Percentiles rank a stretch among this genome's conserved stretches.
These are phyloP conservation scores for Pelobates fuscus DNA, from an alignment of 2,113 vertebrate species.

Conservation along the genomic window DNA sequence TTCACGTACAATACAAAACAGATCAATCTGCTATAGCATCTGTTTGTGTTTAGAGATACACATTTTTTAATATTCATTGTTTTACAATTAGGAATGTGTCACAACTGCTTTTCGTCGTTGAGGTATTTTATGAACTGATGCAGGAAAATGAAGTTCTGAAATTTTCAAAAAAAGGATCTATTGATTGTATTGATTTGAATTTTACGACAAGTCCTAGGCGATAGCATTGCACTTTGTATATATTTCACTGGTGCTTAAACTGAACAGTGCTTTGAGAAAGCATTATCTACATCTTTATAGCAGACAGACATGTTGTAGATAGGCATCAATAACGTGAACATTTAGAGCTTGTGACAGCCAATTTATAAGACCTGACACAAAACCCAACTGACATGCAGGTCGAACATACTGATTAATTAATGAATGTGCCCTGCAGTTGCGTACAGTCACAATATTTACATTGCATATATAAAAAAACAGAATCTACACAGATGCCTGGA, in stretches of 20 bases:
- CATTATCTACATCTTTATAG: neutral
- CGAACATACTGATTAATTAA: neutral
- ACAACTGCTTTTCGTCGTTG: too few relatives aligned
- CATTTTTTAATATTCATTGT: too few relatives aligned
- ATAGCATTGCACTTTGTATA: neutral
- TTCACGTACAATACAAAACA: too few relatives aligned
- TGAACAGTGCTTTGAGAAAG: neutral
- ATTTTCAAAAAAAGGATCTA: too few relatives aligned
- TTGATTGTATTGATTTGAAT: neutral
- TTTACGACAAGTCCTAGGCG: neutral
- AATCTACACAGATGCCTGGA: slow-evolving; percentile 10
- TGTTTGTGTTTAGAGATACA: too few relatives aligned
- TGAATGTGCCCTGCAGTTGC: neutral
- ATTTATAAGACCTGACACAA: neutral
- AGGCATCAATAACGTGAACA: neutral
- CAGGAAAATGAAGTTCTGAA: too few relatives aligned
- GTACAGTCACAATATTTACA: slow-evolving; percentile 5
- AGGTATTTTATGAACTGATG: too few relatives aligned
- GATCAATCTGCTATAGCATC: too few relatives aligned
- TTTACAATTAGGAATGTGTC: too few relatives aligned
- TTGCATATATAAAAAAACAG: neutral
- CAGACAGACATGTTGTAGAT: neutral
- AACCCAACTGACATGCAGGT: neutral
- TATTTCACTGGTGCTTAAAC: neutral
- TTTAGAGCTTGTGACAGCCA: neutral